Percentiles rank a stretch among this genome's conserved stretches.
Evolutionary conservation across 2,113 vertebrate genomes (phyloP).

Genomic region (Platanista minor): DNA sequence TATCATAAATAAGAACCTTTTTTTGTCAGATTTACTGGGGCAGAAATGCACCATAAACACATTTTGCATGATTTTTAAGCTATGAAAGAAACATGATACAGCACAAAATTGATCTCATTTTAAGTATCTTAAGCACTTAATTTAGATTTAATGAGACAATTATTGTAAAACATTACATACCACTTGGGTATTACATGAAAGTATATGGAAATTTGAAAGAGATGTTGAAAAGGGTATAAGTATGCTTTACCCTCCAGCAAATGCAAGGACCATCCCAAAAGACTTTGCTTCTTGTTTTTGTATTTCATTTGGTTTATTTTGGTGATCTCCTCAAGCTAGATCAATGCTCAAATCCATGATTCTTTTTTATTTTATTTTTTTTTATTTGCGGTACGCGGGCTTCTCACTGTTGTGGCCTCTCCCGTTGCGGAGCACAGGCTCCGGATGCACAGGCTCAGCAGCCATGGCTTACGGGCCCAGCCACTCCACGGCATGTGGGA

Average conservation of each 20-base stretch:
- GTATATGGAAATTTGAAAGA: constrained; percentile 45
- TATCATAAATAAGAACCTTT: constrained; percentile 55
- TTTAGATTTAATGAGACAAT: constrained; percentile 67
- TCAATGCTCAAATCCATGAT: background rate
- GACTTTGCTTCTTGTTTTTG: background rate
- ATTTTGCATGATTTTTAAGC: constrained; percentile 51
- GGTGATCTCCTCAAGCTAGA: background rate
- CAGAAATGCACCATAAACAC: constrained; percentile 46
- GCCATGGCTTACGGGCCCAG: too few species aligned
- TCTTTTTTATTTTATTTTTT: too few species aligned
- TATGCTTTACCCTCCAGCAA: background rate
- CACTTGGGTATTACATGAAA: constrained; percentile 19
- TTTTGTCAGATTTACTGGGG: constrained; percentile 44
- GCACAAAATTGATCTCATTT: constrained; percentile 53
- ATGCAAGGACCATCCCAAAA: background rate
- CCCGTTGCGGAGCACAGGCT: too few species aligned
- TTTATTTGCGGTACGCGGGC: too few species aligned
- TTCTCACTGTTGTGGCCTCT: too few species aligned
- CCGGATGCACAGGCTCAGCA: too few species aligned
- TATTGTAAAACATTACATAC: constrained; percentile 50
- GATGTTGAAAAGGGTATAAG: background rate
- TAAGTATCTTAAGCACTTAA: constrained; percentile 69
- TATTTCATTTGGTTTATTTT: background rate
- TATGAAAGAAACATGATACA: constrained; percentile 42
- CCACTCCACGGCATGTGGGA: too few species aligned